These are phyloP conservation scores for Apolygus lucorum DNA, from an alignment of 1,140 invertebrate species.

Conservation along the genomic window DNA sequence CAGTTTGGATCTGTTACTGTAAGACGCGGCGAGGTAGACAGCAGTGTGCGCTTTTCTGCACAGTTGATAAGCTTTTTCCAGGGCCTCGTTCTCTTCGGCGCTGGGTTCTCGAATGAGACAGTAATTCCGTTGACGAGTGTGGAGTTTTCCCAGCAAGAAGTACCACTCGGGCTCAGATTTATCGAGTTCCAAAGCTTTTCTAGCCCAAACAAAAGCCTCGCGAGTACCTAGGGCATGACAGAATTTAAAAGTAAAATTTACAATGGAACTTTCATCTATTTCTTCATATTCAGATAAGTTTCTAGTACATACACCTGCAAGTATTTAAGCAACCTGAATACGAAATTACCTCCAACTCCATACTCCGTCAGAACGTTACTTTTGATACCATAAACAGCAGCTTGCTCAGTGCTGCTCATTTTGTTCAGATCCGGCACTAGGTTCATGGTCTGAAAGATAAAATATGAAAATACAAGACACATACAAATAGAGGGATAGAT, in stretches of 20 bases:
- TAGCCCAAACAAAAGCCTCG: not conserved
- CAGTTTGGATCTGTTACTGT: not conserved
- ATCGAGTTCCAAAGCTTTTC: not conserved
- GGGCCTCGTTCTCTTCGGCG: not conserved
- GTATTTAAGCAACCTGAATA: not conserved
- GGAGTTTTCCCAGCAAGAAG: not conserved
- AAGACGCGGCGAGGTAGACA: not conserved
- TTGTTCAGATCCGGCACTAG: not conserved
- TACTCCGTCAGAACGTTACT: not conserved
- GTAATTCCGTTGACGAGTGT: not conserved
- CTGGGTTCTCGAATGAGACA: not conserved
- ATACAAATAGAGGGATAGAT: not conserved
- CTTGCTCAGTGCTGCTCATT: not conserved
- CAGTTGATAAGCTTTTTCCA: not conserved
- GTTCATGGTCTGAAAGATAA: not conserved
- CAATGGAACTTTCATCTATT: not conserved
- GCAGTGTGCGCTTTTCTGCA: not conserved
- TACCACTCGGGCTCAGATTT: not conserved
- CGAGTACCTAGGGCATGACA: not conserved
- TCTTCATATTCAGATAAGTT: not conserved
- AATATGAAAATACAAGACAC: not conserved
- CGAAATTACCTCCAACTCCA: not conserved
- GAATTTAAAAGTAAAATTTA: not conserved
- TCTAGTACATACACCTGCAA: not conserved
- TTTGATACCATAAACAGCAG: conserved; percentile 1